These are phyloP conservation scores for Triops longicaudatus DNA, from an alignment of 1,140 invertebrate species.

Conservation along the genomic window DNA sequence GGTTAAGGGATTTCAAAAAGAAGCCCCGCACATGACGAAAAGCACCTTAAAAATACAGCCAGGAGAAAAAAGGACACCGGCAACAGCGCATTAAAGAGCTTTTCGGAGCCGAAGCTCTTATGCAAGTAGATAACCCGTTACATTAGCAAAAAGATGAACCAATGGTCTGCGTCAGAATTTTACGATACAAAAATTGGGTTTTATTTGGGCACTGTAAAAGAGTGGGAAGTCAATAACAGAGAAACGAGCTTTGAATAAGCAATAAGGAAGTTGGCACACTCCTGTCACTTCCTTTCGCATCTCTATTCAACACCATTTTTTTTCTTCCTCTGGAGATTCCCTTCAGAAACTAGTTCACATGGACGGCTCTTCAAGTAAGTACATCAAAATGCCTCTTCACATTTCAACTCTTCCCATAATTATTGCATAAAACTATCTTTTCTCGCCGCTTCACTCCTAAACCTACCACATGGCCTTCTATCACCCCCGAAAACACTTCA, in stretches of 20 bases:
- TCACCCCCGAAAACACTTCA: background rate
- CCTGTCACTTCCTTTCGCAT: conserved; percentile 9
- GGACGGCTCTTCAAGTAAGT: conserved; percentile 11
- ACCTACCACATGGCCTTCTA: background rate
- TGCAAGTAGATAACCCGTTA: background rate
- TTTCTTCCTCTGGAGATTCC: background rate
- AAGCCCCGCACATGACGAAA: background rate
- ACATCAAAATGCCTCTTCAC: background rate
- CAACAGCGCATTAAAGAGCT: background rate
- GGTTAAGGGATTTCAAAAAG: background rate
- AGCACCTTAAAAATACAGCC: background rate
- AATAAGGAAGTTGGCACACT: conserved; percentile 9
- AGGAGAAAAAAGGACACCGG: background rate
- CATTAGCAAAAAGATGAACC: background rate
- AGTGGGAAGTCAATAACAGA: background rate
- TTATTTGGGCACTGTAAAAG: background rate
- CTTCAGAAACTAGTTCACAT: conserved; percentile 10
- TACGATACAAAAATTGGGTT: conserved; percentile 13
- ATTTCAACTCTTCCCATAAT: background rate
- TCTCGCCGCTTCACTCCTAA: background rate
- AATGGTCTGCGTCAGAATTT: background rate
- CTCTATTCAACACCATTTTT: background rate
- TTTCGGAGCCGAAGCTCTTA: background rate
- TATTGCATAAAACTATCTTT: background rate
- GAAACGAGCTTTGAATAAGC: conserved; percentile 7